Percentiles rank a stretch among this genome's conserved stretches.
These are phyloP conservation scores for Busseola fusca DNA, from an alignment of 2,888 invertebrate genomes.

Conservation along the genomic window DNA sequence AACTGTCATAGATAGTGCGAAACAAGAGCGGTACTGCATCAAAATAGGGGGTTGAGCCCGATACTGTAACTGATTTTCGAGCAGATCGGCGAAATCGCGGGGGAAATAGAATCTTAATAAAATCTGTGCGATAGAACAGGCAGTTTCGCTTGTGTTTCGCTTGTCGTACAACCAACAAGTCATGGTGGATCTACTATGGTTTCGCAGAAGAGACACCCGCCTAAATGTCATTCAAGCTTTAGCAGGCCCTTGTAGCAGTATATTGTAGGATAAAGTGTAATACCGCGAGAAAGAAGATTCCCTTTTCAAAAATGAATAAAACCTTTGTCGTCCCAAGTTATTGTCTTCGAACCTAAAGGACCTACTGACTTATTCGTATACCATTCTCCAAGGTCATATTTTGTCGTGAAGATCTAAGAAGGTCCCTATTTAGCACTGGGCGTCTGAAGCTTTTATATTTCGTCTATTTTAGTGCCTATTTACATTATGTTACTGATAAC, in stretches of 20 bases:
- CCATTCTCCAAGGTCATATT: constrained; percentile 13
- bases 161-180: not conserved
- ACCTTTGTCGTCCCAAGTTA: not conserved
- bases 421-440: constrained; percentile 8
- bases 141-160: not conserved
- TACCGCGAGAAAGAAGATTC: too few species aligned
- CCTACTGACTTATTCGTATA: not conserved
- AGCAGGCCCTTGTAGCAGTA: not conserved
- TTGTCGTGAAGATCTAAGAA: constrained; percentile 9
- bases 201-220: not conserved
- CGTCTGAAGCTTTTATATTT: constrained; percentile 5
- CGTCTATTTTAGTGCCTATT: constrained; percentile 11
- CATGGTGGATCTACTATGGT: not conserved
- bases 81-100: not conserved
- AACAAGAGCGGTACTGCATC: not conserved
- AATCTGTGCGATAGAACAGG: not conserved
- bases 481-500: constrained; percentile 13
- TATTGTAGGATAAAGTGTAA: not conserved
- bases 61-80: not conserved
- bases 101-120: not conserved
- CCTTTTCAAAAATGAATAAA: not conserved
- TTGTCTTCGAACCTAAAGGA: not conserved
- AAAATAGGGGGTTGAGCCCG: not conserved
- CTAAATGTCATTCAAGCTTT: not conserved
- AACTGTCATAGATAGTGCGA: not conserved